Evolutionary conservation across 2,797 vertebrate genomes (phyloP).

Genomic region (Podarcis lilfordi): DNA sequence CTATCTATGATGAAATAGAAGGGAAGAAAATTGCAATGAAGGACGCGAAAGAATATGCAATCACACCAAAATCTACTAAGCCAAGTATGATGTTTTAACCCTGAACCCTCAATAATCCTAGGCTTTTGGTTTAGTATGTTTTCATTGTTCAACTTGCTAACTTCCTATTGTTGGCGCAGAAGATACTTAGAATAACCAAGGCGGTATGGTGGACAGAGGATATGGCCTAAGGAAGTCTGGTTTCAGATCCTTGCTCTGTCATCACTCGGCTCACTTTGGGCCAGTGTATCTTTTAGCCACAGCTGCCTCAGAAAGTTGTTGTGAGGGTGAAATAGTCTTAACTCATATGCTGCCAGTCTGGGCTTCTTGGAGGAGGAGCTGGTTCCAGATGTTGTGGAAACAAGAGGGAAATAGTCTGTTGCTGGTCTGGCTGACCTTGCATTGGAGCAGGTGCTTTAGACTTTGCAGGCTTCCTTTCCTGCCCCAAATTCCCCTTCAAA

Average conservation of each 20-base stretch:
- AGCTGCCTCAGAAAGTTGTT: neutral
- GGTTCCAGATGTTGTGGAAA: neutral
- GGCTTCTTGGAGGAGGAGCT: neutral
- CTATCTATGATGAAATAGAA: constrained; percentile 95
- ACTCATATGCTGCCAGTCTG: neutral
- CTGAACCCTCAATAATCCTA: neutral
- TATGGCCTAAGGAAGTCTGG: neutral
- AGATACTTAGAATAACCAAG: neutral
- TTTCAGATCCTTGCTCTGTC: neutral
- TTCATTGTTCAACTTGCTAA: neutral
- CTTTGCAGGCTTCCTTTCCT: neutral
- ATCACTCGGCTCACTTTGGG: neutral
- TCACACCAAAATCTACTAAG: constrained; percentile 90
- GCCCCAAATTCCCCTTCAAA: no score
- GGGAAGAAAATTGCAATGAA: constrained; percentile 98
- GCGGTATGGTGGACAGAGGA: neutral
- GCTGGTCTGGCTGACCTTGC: neutral
- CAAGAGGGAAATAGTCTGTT: neutral
- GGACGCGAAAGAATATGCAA: constrained; percentile 92
- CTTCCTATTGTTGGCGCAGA: neutral
- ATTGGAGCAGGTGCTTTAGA: neutral
- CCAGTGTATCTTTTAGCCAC: neutral
- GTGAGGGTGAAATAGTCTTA: neutral
- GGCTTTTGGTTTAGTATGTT: neutral
- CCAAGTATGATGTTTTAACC: constrained; percentile 85